Conservation (phyloP, 2,113 vertebrate species). For the Spilogale gracilis region DNA sequence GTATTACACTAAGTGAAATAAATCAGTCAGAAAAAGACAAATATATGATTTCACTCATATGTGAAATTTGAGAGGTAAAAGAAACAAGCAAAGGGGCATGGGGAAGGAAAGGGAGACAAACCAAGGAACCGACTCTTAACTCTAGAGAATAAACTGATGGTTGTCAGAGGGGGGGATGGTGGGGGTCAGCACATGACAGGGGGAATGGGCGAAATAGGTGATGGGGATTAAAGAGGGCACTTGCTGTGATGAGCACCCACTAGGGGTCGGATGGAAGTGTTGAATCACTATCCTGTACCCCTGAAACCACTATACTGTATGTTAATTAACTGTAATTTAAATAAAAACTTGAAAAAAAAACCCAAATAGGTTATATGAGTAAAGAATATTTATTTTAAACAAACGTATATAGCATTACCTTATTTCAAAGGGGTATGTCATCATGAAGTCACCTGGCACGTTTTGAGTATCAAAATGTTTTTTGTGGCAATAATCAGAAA, state of each 20-base stretch:
- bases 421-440: not conserved
- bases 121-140: not conserved
- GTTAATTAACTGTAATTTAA: not conserved
- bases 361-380: not conserved
- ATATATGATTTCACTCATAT: not conserved
- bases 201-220: not conserved
- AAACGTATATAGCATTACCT: not conserved
- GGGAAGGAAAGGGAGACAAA: not conserved
- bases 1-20: not conserved
- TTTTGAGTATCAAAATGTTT: not conserved
- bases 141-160: not conserved
- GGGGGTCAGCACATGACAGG: fast-evolving
- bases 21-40: not conserved
- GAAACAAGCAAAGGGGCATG: not conserved
- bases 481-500: not conserved
- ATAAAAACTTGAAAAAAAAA: not conserved
- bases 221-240: not conserved
- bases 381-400: not conserved
- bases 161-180: not conserved
- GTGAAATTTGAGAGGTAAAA: not conserved
- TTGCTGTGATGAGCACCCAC: not conserved
- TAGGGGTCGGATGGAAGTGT: not conserved
- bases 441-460: not conserved
- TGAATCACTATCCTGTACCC: not conserved
- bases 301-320: not conserved